phyloP scores from a whole-genome alignment of 2,888 invertebrate genomes.

The Drosophila heteroneura region DNA sequence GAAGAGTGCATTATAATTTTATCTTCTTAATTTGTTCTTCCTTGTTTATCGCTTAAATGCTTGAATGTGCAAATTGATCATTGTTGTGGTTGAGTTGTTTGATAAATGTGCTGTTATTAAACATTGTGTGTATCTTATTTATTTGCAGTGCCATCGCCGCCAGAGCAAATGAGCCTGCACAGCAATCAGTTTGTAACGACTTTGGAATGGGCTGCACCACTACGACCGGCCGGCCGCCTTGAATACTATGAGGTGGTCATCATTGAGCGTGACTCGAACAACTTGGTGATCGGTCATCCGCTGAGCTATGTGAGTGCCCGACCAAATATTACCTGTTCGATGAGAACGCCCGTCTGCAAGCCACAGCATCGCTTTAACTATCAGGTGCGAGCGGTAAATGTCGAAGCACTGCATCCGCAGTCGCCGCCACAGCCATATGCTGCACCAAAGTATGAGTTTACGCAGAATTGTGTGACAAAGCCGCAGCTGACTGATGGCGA shows the following conservation, averaged over 20 bases:
- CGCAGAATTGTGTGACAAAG: conserved; percentile 26
- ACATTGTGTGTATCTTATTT: not conserved
- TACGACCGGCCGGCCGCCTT: conserved; percentile 86
- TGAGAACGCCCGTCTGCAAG: conserved; percentile 57
- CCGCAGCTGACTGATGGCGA: conserved; percentile 16
- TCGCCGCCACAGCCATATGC: not conserved
- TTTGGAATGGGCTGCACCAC: conserved; percentile 86
- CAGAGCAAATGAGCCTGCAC: conserved; percentile 35
- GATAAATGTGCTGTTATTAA: not conserved
- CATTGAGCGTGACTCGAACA: conserved; percentile 56
- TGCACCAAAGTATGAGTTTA: not conserved
- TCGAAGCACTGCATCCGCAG: conserved; percentile 34
- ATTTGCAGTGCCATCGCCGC: conserved; percentile 76
- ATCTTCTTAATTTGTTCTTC: not conserved
- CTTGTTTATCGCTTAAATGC: not conserved
- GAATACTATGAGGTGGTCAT: conserved; percentile 87
- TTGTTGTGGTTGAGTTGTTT: not conserved
- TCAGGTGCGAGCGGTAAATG: conserved; percentile 83
- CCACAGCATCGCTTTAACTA: conserved; percentile 51
- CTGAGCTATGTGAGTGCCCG: conserved; percentile 57
- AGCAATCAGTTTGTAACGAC: conserved; percentile 56
- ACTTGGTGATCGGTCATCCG: conserved; percentile 54
- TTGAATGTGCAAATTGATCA: not conserved
- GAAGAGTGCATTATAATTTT: not conserved
- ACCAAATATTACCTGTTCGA: conserved; percentile 50